These are phyloP conservation scores for Leucania comma DNA, from an alignment of 2,888 invertebrate genomes.

Conservation along the genomic window DNA sequence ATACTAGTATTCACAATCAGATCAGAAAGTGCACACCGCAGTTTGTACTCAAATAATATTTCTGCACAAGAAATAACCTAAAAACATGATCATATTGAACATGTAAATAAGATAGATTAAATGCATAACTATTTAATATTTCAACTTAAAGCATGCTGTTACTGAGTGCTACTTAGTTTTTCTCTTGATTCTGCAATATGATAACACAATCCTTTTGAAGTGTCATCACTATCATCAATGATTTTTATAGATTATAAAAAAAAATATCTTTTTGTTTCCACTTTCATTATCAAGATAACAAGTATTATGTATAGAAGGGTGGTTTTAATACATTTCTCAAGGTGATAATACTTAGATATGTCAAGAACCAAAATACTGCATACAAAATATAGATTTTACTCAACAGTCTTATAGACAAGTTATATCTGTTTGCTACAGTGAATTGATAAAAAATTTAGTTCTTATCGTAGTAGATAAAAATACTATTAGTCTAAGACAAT, in stretches of 20 bases:
- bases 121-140: background rate
- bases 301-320: constrained; percentile 2
- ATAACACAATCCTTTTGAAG: constrained; percentile 32
- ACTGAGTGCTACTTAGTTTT: constrained; percentile 18
- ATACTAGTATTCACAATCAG: background rate
- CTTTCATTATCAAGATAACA: constrained; percentile 41
- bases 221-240: constrained; percentile 23
- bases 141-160: background rate
- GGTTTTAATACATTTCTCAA: constrained; percentile 1
- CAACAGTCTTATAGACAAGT: background rate
- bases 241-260: constrained; percentile 38
- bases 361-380: constrained; percentile 1
- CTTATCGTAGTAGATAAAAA: constrained; percentile 16
- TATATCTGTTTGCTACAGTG: background rate
- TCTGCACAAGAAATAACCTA: constrained; percentile 35
- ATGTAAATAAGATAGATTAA: constrained; percentile 2
- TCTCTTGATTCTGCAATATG: background rate
- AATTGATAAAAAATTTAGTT: constrained; percentile 21
- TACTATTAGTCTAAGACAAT: constrained; percentile 1
- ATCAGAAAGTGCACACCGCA: background rate
- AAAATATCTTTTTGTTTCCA: constrained; percentile 39
- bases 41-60: background rate
- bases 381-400: constrained; percentile 8
- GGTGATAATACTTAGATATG: constrained; percentile 16
- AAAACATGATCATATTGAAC: constrained; percentile 28